Conservation (phyloP, 2,888 invertebrate genomes). For the Nyleta sp. region DNA sequence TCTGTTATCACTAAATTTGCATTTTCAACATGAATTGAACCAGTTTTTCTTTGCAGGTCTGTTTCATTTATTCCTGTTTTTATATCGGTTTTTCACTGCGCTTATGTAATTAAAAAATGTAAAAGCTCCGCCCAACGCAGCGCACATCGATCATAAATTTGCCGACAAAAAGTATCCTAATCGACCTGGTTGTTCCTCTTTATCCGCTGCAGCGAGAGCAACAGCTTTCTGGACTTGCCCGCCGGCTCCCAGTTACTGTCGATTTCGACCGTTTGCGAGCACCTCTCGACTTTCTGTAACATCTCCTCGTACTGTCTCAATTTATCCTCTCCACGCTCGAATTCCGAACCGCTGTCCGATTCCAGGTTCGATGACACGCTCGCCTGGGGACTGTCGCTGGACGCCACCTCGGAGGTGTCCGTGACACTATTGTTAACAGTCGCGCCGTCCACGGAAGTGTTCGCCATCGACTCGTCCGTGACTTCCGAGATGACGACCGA, state of each 20-base stretch:
- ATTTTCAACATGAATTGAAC: too few species aligned
- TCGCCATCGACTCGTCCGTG: background rate
- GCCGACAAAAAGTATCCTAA: too few species aligned
- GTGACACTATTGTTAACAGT: slow-evolving; percentile 1
- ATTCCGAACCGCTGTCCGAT: too few species aligned
- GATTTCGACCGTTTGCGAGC: too few species aligned
- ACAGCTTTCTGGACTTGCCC: background rate
- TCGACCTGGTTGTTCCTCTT: background rate
- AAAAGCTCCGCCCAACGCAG: too few species aligned
- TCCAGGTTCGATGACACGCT: slow-evolving; percentile 37
- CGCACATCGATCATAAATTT: too few species aligned
- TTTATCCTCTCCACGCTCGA: too few species aligned
- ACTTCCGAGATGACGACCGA: slow-evolving; percentile 9
- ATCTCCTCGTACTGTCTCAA: background rate
- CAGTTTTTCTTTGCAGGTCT: too few species aligned
- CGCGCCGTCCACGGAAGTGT: background rate
- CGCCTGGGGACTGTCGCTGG: slow-evolving; percentile 12
- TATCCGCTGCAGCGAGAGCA: background rate
- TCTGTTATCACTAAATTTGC: too few species aligned
- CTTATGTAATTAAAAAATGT: too few species aligned
- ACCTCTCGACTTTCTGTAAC: background rate
- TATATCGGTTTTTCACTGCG: too few species aligned
- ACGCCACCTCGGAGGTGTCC: slow-evolving; percentile 7
- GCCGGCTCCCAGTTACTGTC: background rate
- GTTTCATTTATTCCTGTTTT: too few species aligned